Evolutionary conservation across 1,140 invertebrate species (phyloP), one percentile per base, ranked within the genome.

Genomic region (Melipona quadrifasciata): DNA sequence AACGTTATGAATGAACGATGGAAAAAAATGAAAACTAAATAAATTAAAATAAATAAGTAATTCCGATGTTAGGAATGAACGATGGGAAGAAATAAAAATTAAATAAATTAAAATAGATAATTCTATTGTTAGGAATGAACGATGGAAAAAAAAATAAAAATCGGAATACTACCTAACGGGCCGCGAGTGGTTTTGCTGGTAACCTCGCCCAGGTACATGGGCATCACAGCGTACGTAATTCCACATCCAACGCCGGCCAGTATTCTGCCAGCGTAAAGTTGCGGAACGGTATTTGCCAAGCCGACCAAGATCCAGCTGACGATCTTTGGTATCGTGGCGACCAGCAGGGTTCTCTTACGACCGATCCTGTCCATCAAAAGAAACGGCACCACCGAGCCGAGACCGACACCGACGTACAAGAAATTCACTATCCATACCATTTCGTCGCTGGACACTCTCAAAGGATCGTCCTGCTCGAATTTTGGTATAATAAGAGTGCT

Each of bases 181-280:
- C 96, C 96, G 31, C 96, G 92, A 5, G 96, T 94, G 61, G 94
- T 92, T 85, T 96, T 95, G 16, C 95, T 95, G 5, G 95, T 95
- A 6, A 96, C 95, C 91, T 97, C 96, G 24, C 95, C 96, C 4
- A 96, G 92, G 86, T 96, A 97, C 85, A 96, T 95, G 0, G 96
- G 96, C 68, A 94, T 93, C 8, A 95, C 94, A 1, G 96, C 93
- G 64, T 95, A 95, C 0, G 94, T 93, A 4, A 95, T 92, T 14
- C 94, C 94, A 21, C 93, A 93, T 21, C 94, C 92, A 21, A 94
- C 57, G 19, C 94, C 94, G 0, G 95, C 95, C 14, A 96, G 85
- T 68, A 96, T 89, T 77, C 96, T 91, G 5, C 95, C 96, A 19
- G 93, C 21, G 77, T 94, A 95, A 90, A 95, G 90, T 1, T 86